Conservation (phyloP, 2,797 vertebrate species). For the Cryptoblepharus egeriae region DNA sequence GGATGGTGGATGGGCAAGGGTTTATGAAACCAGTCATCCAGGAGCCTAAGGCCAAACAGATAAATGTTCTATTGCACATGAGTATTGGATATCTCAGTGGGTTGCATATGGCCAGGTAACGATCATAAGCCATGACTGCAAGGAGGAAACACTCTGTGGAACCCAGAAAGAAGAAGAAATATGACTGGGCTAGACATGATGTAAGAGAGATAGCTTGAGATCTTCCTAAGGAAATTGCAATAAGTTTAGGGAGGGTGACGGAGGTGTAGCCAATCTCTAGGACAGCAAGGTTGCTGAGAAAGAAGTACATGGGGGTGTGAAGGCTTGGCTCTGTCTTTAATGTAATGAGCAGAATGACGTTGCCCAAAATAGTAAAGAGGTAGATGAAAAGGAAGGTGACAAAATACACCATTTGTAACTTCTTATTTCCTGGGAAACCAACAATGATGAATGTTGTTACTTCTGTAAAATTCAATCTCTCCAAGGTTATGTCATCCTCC, state of each 20-base stretch:
- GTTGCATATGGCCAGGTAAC: constrained; percentile 5
- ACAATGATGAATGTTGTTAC: neutral
- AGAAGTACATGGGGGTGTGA: constrained; percentile 47
- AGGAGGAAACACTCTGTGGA: neutral
- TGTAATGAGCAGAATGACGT: constrained; percentile 27
- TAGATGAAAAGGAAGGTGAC: constrained; percentile 12
- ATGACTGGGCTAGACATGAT: neutral
- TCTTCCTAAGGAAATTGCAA: constrained; percentile 13
- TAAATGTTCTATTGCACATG: neutral
- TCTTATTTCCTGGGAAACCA: neutral
- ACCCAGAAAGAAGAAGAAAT: constrained; percentile 41
- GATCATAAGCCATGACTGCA: constrained; percentile 2
- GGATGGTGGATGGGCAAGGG: neutral
- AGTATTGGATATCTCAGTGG: neutral
- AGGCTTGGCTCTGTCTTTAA: constrained; percentile 9
- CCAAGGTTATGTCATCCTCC: neutral
- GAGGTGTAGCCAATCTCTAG: constrained; percentile 46
- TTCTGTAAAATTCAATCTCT: neutral
- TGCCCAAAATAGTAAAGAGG: constrained; percentile 36
- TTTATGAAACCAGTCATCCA: neutral
- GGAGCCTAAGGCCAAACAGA: neutral
- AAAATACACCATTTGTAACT: neutral
- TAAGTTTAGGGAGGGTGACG: constrained; percentile 35
- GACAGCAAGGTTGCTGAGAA: constrained; percentile 32
- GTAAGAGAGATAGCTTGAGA: constrained; percentile 35